Percentiles rank a stretch among this genome's conserved stretches.
Conservation (phyloP, 2,888 invertebrate species). For the Danaus chrysippus region DNA sequence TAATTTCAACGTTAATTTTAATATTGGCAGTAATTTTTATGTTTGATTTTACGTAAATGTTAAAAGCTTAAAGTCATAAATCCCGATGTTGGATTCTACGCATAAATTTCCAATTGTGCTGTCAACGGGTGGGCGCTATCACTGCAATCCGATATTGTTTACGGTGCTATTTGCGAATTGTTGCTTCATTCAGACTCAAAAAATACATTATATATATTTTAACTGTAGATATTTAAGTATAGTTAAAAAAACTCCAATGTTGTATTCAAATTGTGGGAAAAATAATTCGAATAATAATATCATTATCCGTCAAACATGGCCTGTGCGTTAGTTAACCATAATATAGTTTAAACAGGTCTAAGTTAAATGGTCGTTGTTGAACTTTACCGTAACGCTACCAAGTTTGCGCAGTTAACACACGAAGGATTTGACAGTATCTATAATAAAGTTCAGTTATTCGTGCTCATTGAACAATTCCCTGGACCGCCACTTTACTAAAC, state of each 20-base stretch:
- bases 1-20: too few relatives aligned
- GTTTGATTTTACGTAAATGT: background rate
- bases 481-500: background rate
- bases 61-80: conserved; percentile 15
- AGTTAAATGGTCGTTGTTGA: too few relatives aligned
- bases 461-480: background rate
- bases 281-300: too few relatives aligned
- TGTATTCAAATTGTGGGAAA: too few relatives aligned
- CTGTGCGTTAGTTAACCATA: too few relatives aligned
- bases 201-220: background rate
- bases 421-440: too few relatives aligned
- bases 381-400: too few relatives aligned
- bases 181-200: background rate
- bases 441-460: background rate
- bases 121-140: conserved; percentile 50
- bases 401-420: too few relatives aligned
- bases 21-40: background rate
- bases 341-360: too few relatives aligned
- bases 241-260: too few relatives aligned
- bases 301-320: too few relatives aligned
- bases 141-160: conserved; percentile 18
- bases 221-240: background rate
- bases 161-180: conserved; percentile 5
- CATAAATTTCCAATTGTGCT: conserved; percentile 67
- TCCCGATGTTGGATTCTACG: conserved; percentile 33